Evolutionary conservation across 1,140 invertebrate species (phyloP), one percentile per base, ranked within the genome.

Genomic region (Solen grandis): DNA sequence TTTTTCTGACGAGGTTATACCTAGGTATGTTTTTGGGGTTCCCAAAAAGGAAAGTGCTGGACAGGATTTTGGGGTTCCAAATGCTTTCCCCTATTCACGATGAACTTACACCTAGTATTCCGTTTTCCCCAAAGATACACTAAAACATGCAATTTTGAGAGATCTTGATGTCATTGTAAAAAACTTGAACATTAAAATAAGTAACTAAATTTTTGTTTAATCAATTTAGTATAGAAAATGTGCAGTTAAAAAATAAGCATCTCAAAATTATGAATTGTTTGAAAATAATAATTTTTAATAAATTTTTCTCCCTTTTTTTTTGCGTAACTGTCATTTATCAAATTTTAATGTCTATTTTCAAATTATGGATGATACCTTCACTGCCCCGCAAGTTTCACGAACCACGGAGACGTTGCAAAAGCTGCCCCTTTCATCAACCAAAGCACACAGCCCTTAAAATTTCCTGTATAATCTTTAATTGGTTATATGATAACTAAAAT

Each of bases 1-100:
- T 35, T 59, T 35, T 22, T 55, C 54, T 5, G 1, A 14, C 2
- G 60, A 2, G 14, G 57, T 55, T 22, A 5, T 5, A 13, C 2
- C 25, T 31, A 3, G 70, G 70, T 4, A 73, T 14, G 22, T 73
- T 57, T 2, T 14, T 55, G 5, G 70, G 70, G 5, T 73, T 55
- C 29, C 57, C n/a, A 31, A 59, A 57, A 3, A 16, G 1, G 29
- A 73, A 73, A 14, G 52, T 33, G 13, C 5, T 4, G 60, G 31
- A 14, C 57, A 52, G 5, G 70, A 33, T 31, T 16, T 16, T 4
- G 16, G 14, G 14, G 29, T 73, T 8, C 52, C 25, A 22, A 73
- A 73, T 16, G 70, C 50, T 59, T 59, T 33, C 27, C 60, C 52
- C 10, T 59, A 38, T 55, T 73, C 70, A 4, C n/a, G 5, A 73